Evolutionary conservation across 2,113 vertebrate species (phyloP).

Genomic region (Catagonus wagneri): DNA sequence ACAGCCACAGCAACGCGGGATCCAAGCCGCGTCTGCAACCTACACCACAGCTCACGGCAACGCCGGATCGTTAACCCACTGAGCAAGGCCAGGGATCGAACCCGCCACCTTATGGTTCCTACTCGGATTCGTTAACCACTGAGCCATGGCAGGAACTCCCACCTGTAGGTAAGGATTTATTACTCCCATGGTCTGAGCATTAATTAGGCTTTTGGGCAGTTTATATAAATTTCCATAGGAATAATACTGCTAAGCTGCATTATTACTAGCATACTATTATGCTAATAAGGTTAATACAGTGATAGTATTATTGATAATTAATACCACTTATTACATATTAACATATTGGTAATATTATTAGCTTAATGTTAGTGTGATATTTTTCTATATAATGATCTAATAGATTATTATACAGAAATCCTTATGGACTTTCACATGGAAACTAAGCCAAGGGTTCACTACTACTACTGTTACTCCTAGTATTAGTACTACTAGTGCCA

Average conservation of each 20-base stretch:
- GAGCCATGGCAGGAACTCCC: no score
- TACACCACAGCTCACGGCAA: no score
- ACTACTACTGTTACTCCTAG: no score
- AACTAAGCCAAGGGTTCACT: neutral
- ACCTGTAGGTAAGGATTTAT: no score
- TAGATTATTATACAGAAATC: neutral
- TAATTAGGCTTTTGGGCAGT: neutral
- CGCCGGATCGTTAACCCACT: no score
- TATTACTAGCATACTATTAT: neutral
- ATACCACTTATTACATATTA: neutral
- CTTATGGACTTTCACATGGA: neutral
- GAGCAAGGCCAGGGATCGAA: no score
- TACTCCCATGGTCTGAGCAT: no score
- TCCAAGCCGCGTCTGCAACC: no score
- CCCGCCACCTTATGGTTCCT: no score
- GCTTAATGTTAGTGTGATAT: neutral
- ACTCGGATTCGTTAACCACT: no score
- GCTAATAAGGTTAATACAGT: neutral
- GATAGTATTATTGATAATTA: neutral
- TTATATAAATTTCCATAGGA: neutral
- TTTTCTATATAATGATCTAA: neutral
- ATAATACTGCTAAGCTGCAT: neutral
- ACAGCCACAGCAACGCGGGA: no score
- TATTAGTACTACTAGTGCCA: no score
- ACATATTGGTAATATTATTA: neutral